Percentiles rank a stretch among this genome's conserved stretches.
phyloP scores from a whole-genome alignment of 2,797 vertebrate species.

The Gobio occitaniae region DNA sequence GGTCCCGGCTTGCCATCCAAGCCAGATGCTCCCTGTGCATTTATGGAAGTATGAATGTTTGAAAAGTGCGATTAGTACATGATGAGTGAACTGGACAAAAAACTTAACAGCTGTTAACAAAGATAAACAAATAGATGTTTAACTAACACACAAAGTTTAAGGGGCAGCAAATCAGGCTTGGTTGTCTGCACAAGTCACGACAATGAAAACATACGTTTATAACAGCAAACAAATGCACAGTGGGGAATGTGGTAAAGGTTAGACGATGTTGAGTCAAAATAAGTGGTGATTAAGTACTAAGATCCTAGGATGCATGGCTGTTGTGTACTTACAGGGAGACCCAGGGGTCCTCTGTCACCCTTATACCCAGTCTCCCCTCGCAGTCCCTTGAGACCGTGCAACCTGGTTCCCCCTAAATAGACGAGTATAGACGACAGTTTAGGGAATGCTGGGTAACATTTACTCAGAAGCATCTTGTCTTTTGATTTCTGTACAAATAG shows the following conservation, averaged over 20 bases:
- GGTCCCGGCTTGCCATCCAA: slow-evolving; percentile 99
- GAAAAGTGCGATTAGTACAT: slow-evolving; percentile 96
- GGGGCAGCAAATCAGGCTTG: slow-evolving; percentile 17
- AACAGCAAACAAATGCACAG: slow-evolving; percentile 17
- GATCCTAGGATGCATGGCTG: slow-evolving; percentile 48
- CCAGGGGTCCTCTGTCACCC: slow-evolving; percentile 97
- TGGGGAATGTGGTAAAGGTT: slow-evolving; percentile 24
- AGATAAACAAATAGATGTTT: slow-evolving; percentile 67
- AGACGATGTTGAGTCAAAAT: slow-evolving; percentile 18
- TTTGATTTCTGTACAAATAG: slow-evolving; percentile 3
- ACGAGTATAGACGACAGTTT: slow-evolving; percentile 82
- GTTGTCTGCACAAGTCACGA: background rate
- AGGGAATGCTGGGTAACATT: slow-evolving; percentile 35
- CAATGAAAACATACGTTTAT: background rate
- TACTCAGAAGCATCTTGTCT: slow-evolving; percentile 3
- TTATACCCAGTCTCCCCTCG: slow-evolving; percentile 97
- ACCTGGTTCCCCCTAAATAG: slow-evolving; percentile 94
- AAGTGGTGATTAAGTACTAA: slow-evolving; percentile 13
- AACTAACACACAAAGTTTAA: slow-evolving; percentile 18
- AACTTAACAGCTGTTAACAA: slow-evolving; percentile 70
- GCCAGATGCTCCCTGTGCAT: slow-evolving; percentile 98
- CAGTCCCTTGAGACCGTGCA: slow-evolving; percentile 94
- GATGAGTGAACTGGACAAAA: slow-evolving; percentile 72
- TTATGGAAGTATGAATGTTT: slow-evolving; percentile 95
- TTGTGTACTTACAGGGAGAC: slow-evolving; percentile 95